A percentile compares a stretch with the other conserved stretches of the same genome.
Conservation (phyloP, 1,140 invertebrate species). For the Zaprionus kolodkinae region DNA sequence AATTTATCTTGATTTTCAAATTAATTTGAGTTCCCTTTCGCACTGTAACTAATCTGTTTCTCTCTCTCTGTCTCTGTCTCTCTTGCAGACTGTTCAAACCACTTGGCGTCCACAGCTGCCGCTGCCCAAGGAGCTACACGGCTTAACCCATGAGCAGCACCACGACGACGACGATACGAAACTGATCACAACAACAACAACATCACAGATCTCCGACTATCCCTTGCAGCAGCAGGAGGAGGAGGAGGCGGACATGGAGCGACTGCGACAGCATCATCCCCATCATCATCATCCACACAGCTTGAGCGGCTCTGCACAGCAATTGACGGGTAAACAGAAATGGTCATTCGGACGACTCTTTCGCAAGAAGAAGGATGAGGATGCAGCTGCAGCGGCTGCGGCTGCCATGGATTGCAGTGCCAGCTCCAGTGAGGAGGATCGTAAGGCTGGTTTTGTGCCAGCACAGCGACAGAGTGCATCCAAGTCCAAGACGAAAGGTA, state of each 20-base stretch:
- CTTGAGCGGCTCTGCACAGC: constrained; percentile 59
- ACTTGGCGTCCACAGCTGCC: constrained; percentile 83
- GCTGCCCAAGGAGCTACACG: constrained; percentile 75
- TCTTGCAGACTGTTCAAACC: constrained; percentile 81
- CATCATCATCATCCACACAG: constrained; percentile 50
- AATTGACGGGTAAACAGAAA: constrained; percentile 86
- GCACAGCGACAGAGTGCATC: constrained; percentile 56
- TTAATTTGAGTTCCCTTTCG: neutral
- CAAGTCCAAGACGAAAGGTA: constrained; percentile 76
- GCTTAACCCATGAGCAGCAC: constrained; percentile 62
- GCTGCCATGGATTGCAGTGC: constrained; percentile 72
- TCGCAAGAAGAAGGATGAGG: constrained; percentile 87
- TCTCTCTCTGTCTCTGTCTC: constrained; percentile 1
- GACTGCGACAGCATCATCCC: constrained; percentile 58
- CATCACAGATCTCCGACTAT: constrained; percentile 13
- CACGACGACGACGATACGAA: constrained; percentile 51
- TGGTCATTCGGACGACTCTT: constrained; percentile 90
- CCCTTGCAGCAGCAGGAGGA: constrained; percentile 1
- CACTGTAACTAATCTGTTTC: constrained; percentile 46
- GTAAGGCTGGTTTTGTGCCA: constrained; percentile 84
- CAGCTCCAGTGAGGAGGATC: constrained; percentile 87
- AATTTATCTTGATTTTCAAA: constrained; percentile 51
- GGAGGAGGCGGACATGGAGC: constrained; percentile 63
- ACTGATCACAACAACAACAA: constrained; percentile 42
- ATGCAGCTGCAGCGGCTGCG: constrained; percentile 80